A percentile compares a stretch with the other conserved stretches of the same genome.
These are phyloP conservation scores for Listronotus oregonensis DNA, from an alignment of 1,140 invertebrate genomes.

Conservation along the genomic window DNA sequence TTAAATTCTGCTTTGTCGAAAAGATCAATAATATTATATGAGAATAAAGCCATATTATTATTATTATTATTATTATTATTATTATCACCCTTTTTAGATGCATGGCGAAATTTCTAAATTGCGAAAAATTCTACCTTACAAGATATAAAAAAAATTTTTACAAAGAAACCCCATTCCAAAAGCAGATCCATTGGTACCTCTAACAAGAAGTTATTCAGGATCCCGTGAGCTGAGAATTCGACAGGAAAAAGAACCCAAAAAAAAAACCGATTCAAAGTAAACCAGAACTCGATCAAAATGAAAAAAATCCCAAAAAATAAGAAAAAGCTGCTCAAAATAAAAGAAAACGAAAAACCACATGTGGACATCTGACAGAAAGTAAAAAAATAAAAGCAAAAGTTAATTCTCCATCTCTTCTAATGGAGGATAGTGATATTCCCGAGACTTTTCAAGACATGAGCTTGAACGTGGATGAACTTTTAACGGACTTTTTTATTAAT, in stretches of 20 bases:
- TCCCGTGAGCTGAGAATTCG: neutral
- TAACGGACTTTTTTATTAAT: constrained; percentile 36
- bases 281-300: too few species aligned
- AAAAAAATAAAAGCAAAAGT: too few species aligned
- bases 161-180: constrained; percentile 7
- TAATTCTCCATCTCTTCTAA: too few species aligned
- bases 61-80: too few species aligned
- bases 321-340: too few species aligned
- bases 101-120: constrained; percentile 35
- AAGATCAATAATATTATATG: too few species aligned
- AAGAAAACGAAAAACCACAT: too few species aligned
- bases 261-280: neutral
- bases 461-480: constrained; percentile 26
- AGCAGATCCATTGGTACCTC: neutral
- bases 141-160: constrained; percentile 35
- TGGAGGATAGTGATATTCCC: neutral
- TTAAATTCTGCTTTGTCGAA: too few species aligned
- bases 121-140: constrained; percentile 29
- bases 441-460: neutral
- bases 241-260: neutral
- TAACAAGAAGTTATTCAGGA: neutral
- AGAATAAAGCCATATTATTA: too few species aligned
- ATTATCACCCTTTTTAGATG: constrained; percentile 9
- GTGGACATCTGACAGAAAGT: too few species aligned
- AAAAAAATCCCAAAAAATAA: too few species aligned